Evolutionary conservation across 2,797 vertebrate genomes (phyloP).

Genomic region (Peromyscus eremicus): DNA sequence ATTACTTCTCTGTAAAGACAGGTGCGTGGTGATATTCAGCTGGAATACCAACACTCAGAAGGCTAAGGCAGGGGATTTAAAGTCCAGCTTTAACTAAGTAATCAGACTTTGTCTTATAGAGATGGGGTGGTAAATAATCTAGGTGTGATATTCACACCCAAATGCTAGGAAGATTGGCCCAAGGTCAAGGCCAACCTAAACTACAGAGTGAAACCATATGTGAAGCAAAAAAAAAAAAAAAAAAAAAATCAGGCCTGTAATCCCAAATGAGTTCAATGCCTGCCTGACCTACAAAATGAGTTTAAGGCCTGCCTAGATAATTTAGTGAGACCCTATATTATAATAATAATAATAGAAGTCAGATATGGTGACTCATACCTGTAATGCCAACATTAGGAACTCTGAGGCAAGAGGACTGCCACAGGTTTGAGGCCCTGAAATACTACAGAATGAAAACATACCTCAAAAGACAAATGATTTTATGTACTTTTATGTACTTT

Average conservation of each 20-base stretch:
- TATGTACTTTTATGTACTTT: not conserved
- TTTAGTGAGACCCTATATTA: not conserved
- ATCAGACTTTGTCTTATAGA: not conserved
- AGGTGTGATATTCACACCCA: not conserved
- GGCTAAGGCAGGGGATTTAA: not conserved
- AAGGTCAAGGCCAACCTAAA: not conserved
- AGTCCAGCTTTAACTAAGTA: not conserved
- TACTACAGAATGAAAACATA: not conserved
- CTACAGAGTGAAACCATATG: not conserved
- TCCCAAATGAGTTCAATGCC: not conserved
- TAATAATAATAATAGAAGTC: not conserved
- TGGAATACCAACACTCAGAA: not conserved
- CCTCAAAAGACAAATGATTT: not conserved
- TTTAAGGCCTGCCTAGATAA: not conserved
- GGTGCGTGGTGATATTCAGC: not conserved
- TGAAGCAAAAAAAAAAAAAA: not conserved
- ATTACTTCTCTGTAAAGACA: not conserved
- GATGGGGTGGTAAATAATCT: not conserved
- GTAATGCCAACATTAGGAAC: not conserved
- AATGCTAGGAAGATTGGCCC: not conserved
- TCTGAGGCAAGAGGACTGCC: not conserved
- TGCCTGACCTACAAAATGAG: not conserved
- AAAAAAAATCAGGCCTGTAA: not conserved
- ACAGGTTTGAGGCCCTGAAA: not conserved
- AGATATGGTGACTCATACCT: not conserved